A percentile compares a stretch with the other conserved stretches of the same genome.
phyloP scores from a whole-genome alignment of 2,888 invertebrate genomes.

The Tribolium freemani region DNA sequence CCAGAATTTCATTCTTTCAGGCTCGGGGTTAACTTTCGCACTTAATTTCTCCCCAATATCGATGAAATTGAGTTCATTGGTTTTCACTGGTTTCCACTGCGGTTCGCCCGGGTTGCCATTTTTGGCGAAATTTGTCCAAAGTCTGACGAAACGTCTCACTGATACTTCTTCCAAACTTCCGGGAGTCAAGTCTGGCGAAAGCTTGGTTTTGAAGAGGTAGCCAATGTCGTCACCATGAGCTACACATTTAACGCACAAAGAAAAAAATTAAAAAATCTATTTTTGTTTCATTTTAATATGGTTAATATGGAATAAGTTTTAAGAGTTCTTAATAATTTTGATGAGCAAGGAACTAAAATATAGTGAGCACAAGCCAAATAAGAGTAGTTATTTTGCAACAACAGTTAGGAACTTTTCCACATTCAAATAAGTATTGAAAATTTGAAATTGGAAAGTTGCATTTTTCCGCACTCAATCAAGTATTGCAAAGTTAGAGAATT shows the following conservation, averaged over 20 bases:
- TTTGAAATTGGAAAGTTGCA: no score
- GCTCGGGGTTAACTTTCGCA: constrained; percentile 49
- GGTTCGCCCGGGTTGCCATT: constrained; percentile 51
- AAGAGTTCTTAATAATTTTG: no score
- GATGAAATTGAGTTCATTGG: constrained; percentile 46
- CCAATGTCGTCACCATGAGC: constrained; percentile 55
- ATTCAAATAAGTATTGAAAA: no score
- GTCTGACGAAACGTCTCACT: constrained; percentile 51
- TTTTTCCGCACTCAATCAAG: no score
- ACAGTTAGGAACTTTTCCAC: no score
- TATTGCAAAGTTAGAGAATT: no score
- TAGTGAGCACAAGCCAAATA: no score
- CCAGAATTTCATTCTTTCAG: constrained; percentile 54
- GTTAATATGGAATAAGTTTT: no score
- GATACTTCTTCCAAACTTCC: constrained; percentile 54
- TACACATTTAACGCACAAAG: constrained; percentile 42
- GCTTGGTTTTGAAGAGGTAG: constrained; percentile 51
- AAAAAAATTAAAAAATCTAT: constrained; percentile 55
- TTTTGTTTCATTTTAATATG: no score
- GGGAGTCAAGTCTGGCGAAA: constrained; percentile 44
- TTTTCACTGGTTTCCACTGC: constrained; percentile 47
- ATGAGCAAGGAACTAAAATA: no score
- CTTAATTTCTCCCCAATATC: constrained; percentile 51
- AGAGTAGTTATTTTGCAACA: no score
- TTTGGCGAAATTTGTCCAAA: constrained; percentile 60